Evolutionary conservation across 2,797 vertebrate species (phyloP).

Genomic region (Danio choprae): DNA sequence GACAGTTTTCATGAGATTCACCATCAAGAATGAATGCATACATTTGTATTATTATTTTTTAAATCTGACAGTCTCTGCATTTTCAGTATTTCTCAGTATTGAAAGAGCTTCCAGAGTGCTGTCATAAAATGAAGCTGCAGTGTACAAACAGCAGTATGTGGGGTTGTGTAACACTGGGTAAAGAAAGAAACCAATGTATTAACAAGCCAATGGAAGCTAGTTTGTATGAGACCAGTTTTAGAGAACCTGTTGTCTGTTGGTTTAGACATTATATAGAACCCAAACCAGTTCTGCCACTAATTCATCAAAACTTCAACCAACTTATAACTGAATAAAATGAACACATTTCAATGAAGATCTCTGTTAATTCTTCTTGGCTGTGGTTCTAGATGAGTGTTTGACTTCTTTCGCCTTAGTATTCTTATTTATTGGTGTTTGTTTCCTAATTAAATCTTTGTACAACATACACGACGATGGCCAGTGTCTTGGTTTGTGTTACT

Average conservation of each 20-base stretch:
- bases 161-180: conserved; percentile 2
- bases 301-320: not conserved
- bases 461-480: conserved; percentile 25
- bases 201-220: not conserved
- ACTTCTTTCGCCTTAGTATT: conserved; percentile 57
- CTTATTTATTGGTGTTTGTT: conserved; percentile 68
- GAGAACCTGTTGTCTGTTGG: not conserved
- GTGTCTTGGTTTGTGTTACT: not conserved
- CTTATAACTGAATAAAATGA: not conserved
- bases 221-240: not conserved
- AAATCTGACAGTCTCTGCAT: not conserved
- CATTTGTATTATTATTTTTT: not conserved
- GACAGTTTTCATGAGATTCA: not conserved
- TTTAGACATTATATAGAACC: not conserved
- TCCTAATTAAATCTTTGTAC: conserved; percentile 74
- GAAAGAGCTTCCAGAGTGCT: not conserved
- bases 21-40: not conserved
- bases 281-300: not conserved
- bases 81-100: conserved; percentile 28
- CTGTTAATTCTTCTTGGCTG: conserved; percentile 25
- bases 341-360: not conserved
- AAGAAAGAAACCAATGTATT: conserved; percentile 13
- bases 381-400: conserved; percentile 51
- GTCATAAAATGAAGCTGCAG: conserved; percentile 1
- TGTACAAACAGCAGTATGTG: not conserved